phyloP scores from a whole-genome alignment of 1,140 invertebrate genomes.

The Drosophila insularis region DNA sequence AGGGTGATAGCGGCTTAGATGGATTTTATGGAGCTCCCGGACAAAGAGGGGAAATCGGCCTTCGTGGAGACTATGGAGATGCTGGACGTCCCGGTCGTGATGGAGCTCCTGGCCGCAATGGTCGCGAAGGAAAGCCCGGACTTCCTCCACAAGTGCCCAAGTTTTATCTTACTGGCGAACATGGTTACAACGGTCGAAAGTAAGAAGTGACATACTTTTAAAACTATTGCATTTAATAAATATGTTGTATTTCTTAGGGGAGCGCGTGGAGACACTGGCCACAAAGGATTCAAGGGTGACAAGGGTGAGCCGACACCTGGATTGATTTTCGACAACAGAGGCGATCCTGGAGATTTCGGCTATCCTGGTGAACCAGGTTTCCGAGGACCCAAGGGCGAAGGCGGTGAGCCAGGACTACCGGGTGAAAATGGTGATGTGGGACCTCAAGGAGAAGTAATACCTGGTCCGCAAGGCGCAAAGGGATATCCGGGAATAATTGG shows the following conservation, averaged over 20 bases:
- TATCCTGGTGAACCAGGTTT: constrained; percentile 59
- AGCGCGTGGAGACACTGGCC: constrained; percentile 82
- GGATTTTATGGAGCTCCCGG: constrained; percentile 82
- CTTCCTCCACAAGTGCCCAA: constrained; percentile 78
- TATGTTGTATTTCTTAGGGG: constrained; percentile 69
- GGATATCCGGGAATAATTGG: constrained; percentile 83
- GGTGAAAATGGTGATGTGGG: constrained; percentile 57
- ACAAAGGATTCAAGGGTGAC: constrained; percentile 84
- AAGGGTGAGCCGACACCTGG: constrained; percentile 84
- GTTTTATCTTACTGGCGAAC: constrained; percentile 82
- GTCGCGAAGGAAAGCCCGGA: constrained; percentile 83
- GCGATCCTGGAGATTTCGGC: constrained; percentile 63
- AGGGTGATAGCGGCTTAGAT: constrained; percentile 71
- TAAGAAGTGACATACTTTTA: constrained; percentile 26
- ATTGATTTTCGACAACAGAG: constrained; percentile 59
- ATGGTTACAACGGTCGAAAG: constrained; percentile 82
- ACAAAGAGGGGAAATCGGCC: constrained; percentile 82
- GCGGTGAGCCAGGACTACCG: constrained; percentile 45
- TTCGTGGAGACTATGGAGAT: constrained; percentile 83
- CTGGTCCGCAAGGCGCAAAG: constrained; percentile 83
- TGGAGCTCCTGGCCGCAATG: constrained; percentile 83
- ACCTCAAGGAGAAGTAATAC: constrained; percentile 53
- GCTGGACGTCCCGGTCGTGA: constrained; percentile 83
- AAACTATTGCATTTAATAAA: neutral
- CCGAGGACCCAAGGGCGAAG: constrained; percentile 71